A percentile compares a stretch with the other conserved stretches of the same genome.
Conservation (phyloP, 1,140 invertebrate genomes). For the Idris sp. region DNA sequence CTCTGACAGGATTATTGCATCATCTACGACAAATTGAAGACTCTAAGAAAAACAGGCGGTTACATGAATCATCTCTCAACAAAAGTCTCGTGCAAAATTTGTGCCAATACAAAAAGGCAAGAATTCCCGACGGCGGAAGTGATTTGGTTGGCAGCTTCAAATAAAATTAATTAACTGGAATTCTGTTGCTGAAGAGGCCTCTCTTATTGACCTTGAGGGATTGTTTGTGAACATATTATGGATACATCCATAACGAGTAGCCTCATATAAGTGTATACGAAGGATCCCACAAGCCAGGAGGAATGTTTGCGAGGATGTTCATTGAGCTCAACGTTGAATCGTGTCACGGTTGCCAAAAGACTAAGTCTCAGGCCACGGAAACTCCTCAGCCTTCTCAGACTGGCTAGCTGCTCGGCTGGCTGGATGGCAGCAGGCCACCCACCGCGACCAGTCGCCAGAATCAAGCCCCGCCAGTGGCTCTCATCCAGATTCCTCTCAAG, state of each 20-base stretch:
- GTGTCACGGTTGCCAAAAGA: slow-evolving; percentile 66
- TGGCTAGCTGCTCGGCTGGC: slow-evolving; percentile 65
- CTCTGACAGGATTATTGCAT: slow-evolving; percentile 7
- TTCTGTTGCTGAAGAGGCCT: slow-evolving; percentile 6
- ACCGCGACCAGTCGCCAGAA: slow-evolving; percentile 79
- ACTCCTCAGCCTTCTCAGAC: slow-evolving; percentile 64
- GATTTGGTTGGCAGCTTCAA: slow-evolving; percentile 10
- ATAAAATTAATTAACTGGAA: slow-evolving; percentile 35
- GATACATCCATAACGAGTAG: slow-evolving; percentile 32
- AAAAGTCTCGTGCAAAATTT: no score
- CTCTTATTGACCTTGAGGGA: slow-evolving; percentile 36
- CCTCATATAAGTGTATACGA: slow-evolving; percentile 55
- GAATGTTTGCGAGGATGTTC: slow-evolving; percentile 54
- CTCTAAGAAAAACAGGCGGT: no score
- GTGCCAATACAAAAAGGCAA: no score
- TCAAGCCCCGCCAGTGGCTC: slow-evolving; percentile 76
- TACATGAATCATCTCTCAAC: no score
- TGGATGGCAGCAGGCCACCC: slow-evolving; percentile 76
- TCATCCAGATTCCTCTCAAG: slow-evolving; percentile 64
- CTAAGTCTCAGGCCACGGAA: slow-evolving; percentile 53
- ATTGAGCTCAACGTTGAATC: slow-evolving; percentile 59
- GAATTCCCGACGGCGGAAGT: slow-evolving; percentile 17
- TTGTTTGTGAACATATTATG: slow-evolving; percentile 53
- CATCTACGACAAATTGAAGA: neutral
- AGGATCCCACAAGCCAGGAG: slow-evolving; percentile 30